phyloP scores from a whole-genome alignment of 1,140 invertebrate species.

The Bombus soroeensis region DNA sequence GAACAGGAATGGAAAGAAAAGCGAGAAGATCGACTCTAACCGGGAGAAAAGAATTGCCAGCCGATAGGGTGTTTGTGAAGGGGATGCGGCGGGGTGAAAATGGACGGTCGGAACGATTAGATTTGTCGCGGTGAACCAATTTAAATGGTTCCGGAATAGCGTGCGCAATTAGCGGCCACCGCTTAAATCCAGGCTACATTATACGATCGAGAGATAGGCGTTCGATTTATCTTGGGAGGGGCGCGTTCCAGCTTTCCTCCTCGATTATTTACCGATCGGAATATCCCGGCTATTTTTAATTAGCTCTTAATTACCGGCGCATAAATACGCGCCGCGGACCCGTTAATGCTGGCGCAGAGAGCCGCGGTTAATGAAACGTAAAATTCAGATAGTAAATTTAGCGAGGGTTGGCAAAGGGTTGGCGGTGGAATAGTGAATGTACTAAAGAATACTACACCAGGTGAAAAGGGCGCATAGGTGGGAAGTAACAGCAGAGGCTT shows the following conservation, averaged over 20 bases:
- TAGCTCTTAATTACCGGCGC: slow-evolving; percentile 44
- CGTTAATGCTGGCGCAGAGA: slow-evolving; percentile 31
- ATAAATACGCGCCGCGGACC: slow-evolving; percentile 35
- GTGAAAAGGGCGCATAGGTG: neutral
- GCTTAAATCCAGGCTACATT: slow-evolving; percentile 53
- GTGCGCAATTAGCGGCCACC: slow-evolving; percentile 52
- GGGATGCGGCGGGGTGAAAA: slow-evolving; percentile 11
- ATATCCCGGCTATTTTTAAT: slow-evolving; percentile 34
- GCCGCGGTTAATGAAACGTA: slow-evolving; percentile 39
- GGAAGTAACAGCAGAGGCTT: neutral
- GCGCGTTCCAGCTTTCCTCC: neutral
- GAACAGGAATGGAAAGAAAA: neutral
- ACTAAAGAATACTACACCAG: no score
- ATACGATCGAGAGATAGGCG: slow-evolving; percentile 47
- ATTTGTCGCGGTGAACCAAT: slow-evolving; percentile 60
- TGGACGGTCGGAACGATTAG: slow-evolving; percentile 56
- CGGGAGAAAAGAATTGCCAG: slow-evolving; percentile 40
- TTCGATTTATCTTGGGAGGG: slow-evolving; percentile 47
- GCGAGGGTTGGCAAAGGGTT: neutral
- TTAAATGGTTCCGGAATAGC: slow-evolving; percentile 58
- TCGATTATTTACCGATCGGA: slow-evolving; percentile 36
- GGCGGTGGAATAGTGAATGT: neutral
- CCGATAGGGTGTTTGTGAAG: neutral
- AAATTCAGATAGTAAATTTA: slow-evolving; percentile 33
- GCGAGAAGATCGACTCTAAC: neutral